Percentiles rank a stretch among this genome's conserved stretches.
Evolutionary conservation across 2,888 invertebrate genomes (phyloP).

Genomic region (Meiosimyza decipiens): DNA sequence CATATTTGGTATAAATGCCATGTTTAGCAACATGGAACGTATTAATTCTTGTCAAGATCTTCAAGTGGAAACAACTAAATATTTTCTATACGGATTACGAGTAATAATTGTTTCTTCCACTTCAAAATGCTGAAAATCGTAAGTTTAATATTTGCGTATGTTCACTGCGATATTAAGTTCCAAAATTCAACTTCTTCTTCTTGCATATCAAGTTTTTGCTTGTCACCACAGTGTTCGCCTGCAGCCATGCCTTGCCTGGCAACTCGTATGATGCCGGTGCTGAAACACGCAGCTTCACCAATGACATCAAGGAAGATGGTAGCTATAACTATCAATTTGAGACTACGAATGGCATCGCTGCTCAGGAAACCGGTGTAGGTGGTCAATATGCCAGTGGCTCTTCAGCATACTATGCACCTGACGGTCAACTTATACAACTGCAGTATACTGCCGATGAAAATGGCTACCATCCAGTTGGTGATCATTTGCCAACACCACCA

Average conservation of each 20-base stretch:
- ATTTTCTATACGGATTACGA: conserved; percentile 14
- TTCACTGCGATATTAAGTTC: neutral
- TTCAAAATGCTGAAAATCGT: too few species aligned
- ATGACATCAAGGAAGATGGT: conserved; percentile 64
- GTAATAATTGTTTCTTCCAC: too few species aligned
- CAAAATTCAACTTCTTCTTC: conserved; percentile 37
- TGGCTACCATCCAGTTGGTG: conserved; percentile 70
- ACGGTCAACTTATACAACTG: conserved; percentile 66
- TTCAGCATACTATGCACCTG: conserved; percentile 70
- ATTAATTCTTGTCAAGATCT: conserved; percentile 56
- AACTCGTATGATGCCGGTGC: conserved; percentile 59
- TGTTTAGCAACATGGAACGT: conserved; percentile 43
- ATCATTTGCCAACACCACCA: conserved; percentile 65
- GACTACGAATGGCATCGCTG: conserved; percentile 73
- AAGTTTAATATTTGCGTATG: too few species aligned
- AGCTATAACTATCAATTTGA: conserved; percentile 68
- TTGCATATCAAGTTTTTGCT: conserved; percentile 50
- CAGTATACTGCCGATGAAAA: conserved; percentile 71
- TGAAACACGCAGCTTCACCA: conserved; percentile 64
- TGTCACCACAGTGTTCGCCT: conserved; percentile 48
- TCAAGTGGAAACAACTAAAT: conserved; percentile 48
- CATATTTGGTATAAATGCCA: conserved; percentile 52
- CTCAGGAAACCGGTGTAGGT: conserved; percentile 70
- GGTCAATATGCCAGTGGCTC: conserved; percentile 70
- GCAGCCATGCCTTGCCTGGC: conserved; percentile 54